A percentile compares a stretch with the other conserved stretches of the same genome.
These are phyloP conservation scores for Poliocrania exsul DNA, from an alignment of 2,797 vertebrate genomes.

Conservation along the genomic window DNA sequence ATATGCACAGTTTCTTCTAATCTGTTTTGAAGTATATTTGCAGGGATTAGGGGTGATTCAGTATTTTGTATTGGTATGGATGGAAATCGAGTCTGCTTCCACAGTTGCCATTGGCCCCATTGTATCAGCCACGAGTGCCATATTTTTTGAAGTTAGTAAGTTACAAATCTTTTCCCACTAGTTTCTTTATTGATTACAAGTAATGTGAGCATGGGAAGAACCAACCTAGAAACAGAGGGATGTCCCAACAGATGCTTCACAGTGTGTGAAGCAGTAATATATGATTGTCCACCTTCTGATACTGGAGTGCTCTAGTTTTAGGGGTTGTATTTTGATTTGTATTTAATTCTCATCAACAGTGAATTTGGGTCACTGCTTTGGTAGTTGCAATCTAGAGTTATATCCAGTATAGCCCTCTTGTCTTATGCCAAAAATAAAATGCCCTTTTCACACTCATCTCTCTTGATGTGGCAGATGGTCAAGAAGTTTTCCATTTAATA, in stretches of 20 bases:
- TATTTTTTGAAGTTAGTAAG: slow-evolving; percentile 1
- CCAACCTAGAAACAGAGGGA: neutral
- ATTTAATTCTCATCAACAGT: neutral
- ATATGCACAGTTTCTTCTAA: slow-evolving; percentile 67
- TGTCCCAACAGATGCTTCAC: neutral
- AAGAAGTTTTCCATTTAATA: slow-evolving; percentile 36
- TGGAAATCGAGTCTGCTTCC: slow-evolving; percentile 47
- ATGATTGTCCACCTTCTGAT: neutral
- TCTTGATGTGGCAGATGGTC: neutral
- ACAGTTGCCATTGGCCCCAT: slow-evolving; percentile 38
- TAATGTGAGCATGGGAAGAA: neutral
- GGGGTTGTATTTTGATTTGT: neutral
- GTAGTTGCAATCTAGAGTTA: neutral
- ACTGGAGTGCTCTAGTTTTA: neutral
- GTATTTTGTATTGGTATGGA: slow-evolving; percentile 48
- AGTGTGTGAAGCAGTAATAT: neutral
- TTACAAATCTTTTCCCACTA: neutral
- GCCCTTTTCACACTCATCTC: neutral
- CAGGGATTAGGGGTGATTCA: slow-evolving; percentile 64
- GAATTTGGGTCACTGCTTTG: neutral
- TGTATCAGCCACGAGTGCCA: slow-evolving; percentile 16
- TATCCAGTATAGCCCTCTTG: neutral
- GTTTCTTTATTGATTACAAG: neutral
- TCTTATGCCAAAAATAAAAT: slow-evolving; percentile 32
- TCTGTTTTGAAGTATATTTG: slow-evolving; percentile 64